Base-by-base conservation (phyloP, 2,888 invertebrate genomes). In the Nebria salina region DNA sequence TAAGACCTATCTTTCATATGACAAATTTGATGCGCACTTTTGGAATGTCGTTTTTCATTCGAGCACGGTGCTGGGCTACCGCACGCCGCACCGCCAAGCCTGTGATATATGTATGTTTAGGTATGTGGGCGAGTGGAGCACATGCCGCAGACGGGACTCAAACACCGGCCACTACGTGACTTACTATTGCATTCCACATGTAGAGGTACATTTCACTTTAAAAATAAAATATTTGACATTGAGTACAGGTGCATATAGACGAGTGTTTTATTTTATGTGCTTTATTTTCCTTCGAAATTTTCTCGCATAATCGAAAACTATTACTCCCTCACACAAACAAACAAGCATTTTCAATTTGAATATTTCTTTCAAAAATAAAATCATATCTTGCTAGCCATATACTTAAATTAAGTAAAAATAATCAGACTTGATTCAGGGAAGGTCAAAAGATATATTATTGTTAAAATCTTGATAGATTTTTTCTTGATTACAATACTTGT, bases 1-100 rank as follows among this genome's bases (percentile, higher is more conserved):
- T 70, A 70, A 70, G 70, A 70, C 70, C 70, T 70, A 70, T 70
- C 70, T 70, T 70, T 70, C 70, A 70, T 70, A 26, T 70, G 70
- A 70, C 70, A 70, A 70, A 70, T 70, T 70, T 70, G 70, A 70
- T 70, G 70, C 70, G 34, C 34, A 70, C 70, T 70, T 70, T 70
- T 70, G 70, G 70, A 70, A 20, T 20, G 70, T 70, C 70, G 70
- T 70, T 70, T 70, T 70, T 70, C 70, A 70, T 20, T 70, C 70
- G 34, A 26, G 70, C 70, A 20, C 66, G 34, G 34, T 34, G 34
- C 34, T 34, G 34, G 34, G 34, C 34, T 34, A 34, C 34, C 34
- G 34, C 34, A 54, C 54, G 54, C 54, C 13, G 54, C 54, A 8
- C 54, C 54, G 54, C 54, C 54, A 54, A 54, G 54, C 54, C 13